A percentile compares a stretch with the other conserved stretches of the same genome.
phyloP scores from a whole-genome alignment of 1,140 invertebrate species.

The Anadara kagoshimensis region DNA sequence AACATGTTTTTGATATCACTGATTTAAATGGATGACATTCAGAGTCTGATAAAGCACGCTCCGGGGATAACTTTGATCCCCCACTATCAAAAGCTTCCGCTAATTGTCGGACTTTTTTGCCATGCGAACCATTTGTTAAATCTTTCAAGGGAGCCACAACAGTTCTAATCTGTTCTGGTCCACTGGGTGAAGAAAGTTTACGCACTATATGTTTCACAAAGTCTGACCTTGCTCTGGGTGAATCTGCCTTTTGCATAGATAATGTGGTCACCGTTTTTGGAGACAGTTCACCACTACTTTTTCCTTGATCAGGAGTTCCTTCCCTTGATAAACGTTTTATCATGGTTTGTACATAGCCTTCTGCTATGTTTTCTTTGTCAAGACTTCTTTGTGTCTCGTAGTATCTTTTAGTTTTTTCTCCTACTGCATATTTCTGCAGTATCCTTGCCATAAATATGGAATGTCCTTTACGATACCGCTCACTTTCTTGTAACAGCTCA shows the following conservation, averaged over 20 bases:
- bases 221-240: constrained; percentile 56
- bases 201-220: constrained; percentile 62
- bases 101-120: constrained; percentile 52
- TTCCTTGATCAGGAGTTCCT: constrained; percentile 51
- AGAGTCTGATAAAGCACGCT: constrained; percentile 50
- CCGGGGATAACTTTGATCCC: constrained; percentile 32
- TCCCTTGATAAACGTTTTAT: constrained; percentile 64
- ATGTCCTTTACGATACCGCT: constrained; percentile 64
- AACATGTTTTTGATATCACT: constrained; percentile 8
- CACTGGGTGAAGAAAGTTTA: constrained; percentile 57
- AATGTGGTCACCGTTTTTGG: constrained; percentile 30
- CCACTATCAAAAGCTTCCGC: constrained; percentile 51
- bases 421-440: constrained; percentile 58
- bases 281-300: constrained; percentile 41
- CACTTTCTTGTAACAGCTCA: constrained; percentile 66
- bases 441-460: constrained; percentile 61
- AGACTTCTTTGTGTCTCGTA: constrained; percentile 36
- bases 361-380: constrained; percentile 65
- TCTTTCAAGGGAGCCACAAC: constrained; percentile 57
- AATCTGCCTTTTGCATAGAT: constrained; percentile 47
- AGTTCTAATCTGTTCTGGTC: constrained; percentile 40
- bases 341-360: constrained; percentile 61
- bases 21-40: constrained; percentile 31
- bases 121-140: constrained; percentile 56
- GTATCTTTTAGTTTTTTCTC: constrained; percentile 31